These are phyloP conservation scores for Scomber colias DNA, from an alignment of 2,113 vertebrate genomes.

Conservation along the genomic window DNA sequence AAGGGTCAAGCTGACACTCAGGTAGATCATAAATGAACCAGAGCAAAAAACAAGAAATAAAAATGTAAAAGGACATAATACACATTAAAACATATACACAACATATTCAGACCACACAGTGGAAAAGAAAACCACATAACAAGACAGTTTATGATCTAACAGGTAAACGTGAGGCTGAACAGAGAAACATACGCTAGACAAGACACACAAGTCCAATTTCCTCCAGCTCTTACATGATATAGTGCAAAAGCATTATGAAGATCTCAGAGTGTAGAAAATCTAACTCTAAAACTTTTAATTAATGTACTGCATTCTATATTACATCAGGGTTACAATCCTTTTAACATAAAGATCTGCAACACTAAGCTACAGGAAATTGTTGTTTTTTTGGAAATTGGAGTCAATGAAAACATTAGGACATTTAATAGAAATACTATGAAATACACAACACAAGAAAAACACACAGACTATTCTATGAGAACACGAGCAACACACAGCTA, in stretches of 20 bases:
- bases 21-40: not conserved
- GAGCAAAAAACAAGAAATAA: not conserved
- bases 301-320: too few relatives aligned
- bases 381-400: slow-evolving; percentile 13
- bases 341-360: not conserved
- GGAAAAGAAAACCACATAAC: too few relatives aligned
- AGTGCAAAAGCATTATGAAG: not conserved
- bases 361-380: not conserved
- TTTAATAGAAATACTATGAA: slow-evolving; percentile 1
- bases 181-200: not conserved
- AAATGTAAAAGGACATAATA: not conserved
- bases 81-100: not conserved
- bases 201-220: slow-evolving; percentile 21
- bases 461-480: slow-evolving; percentile 2
- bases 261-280: not conserved
- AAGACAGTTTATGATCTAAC: not conserved
- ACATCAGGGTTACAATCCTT: too few relatives aligned
- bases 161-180: not conserved
- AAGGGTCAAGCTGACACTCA: not conserved
- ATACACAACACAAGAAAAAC: slow-evolving; percentile 1
- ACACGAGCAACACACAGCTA: slow-evolving; percentile 36
- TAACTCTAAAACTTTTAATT: not conserved
- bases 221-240: not conserved
- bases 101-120: not conserved
- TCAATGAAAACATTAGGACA: slow-evolving; percentile 6